Conservation (phyloP, 37 sponge, comb jelly and placozoan genomes). For the Oscarella lobularis region DNA sequence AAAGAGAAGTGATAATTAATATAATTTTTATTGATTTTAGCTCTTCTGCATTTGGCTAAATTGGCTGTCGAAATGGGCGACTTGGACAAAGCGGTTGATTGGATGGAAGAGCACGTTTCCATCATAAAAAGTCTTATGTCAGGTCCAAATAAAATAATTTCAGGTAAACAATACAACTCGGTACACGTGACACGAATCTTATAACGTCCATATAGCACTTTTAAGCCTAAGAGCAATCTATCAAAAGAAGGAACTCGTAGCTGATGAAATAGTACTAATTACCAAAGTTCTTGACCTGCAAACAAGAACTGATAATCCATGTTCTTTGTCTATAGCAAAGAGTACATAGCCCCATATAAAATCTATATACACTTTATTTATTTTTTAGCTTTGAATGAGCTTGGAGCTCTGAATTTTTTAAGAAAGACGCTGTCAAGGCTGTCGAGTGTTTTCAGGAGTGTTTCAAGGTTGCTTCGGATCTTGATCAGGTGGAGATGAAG, state of each 20-base stretch:
- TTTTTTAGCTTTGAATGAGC: not conserved
- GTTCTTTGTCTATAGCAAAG: not conserved
- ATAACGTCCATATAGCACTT: not conserved
- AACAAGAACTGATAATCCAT: not conserved
- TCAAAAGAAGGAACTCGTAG: not conserved
- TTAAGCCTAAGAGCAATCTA: not conserved
- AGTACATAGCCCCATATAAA: no score
- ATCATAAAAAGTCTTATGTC: not conserved
- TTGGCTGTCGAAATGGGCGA: not conserved
- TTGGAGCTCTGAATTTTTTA: not conserved
- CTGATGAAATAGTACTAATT: not conserved
- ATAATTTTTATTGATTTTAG: not conserved
- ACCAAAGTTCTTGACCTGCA: not conserved
- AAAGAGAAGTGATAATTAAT: not conserved
- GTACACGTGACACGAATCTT: not conserved
- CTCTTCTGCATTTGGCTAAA: not conserved
- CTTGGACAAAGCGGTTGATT: not conserved
- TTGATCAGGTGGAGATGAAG: not conserved
- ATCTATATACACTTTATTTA: no score
- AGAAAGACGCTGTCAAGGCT: not conserved
- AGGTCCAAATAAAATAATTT: not conserved
- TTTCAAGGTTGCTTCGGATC: not conserved
- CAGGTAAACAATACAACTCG: not conserved
- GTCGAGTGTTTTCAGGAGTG: not conserved
- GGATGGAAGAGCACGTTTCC: conserved; percentile 1